These are phyloP conservation scores for Lasioglossum lativentre DNA, from an alignment of 2,888 invertebrate species.

Conservation along the genomic window DNA sequence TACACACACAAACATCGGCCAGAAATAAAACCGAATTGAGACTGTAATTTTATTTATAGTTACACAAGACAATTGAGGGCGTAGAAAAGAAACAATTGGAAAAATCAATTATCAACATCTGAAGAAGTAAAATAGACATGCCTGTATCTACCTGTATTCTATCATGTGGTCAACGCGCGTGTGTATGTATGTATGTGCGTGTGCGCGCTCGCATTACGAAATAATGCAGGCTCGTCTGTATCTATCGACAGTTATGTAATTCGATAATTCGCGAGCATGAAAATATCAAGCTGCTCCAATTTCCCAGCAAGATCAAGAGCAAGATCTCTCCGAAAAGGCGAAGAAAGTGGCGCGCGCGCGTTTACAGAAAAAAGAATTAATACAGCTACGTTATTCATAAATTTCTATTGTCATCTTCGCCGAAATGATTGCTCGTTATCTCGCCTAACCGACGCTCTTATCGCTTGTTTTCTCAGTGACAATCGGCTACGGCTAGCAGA, in stretches of 20 bases:
- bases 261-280: constrained; percentile 23
- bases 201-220: constrained; percentile 31
- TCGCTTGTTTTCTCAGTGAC: background rate
- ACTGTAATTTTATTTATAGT: constrained; percentile 7
- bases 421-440: background rate
- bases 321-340: background rate
- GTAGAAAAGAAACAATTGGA: background rate
- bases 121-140: background rate
- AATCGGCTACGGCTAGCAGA: background rate
- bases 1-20: background rate
- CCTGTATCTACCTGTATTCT: background rate
- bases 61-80: background rate
- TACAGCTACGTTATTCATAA: too few species aligned
- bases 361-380: background rate
- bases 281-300: constrained; percentile 9
- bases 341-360: background rate
- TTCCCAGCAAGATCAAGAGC: background rate
- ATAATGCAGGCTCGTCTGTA: constrained; percentile 30
- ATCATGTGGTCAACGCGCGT: background rate
- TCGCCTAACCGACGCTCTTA: background rate
- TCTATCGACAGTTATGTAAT: constrained; percentile 60
- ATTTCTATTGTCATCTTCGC: background rate
- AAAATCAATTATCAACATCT: background rate
- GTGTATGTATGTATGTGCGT: too few species aligned
- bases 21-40: background rate